phyloP scores from a whole-genome alignment of 2,797 vertebrate genomes.

The Morelia viridis region DNA sequence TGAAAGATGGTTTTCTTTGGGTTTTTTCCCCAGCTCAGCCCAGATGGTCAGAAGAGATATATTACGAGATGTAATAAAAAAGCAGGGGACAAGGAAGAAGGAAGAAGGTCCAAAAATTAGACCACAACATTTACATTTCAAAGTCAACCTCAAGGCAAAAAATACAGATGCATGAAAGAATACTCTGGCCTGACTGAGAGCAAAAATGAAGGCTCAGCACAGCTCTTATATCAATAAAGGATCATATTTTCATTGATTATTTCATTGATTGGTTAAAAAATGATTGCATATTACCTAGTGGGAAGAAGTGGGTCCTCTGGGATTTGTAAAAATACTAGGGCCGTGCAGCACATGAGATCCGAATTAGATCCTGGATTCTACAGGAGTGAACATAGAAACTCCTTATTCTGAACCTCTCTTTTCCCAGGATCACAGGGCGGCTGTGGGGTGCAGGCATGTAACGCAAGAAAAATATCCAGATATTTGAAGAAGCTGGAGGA shows the following conservation, averaged over 20 bases:
- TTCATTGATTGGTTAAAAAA: too few relatives aligned
- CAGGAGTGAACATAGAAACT: not conserved
- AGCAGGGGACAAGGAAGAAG: too few relatives aligned
- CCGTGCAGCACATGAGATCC: not conserved
- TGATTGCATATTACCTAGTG: too few relatives aligned
- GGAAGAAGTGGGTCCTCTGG: not conserved
- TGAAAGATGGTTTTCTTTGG: too few relatives aligned
- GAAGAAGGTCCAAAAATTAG: too few relatives aligned
- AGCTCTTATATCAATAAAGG: too few relatives aligned
- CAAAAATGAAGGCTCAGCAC: too few relatives aligned
- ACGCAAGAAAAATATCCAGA: not conserved
- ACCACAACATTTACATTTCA: too few relatives aligned
- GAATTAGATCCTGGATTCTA: not conserved
- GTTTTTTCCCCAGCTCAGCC: not conserved
- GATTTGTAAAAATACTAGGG: not conserved
- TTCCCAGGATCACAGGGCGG: not conserved
- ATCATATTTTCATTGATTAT: too few relatives aligned
- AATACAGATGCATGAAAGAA: too few relatives aligned
- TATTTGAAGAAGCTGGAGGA: not conserved
- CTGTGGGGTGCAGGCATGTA: not conserved
- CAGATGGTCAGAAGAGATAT: not conserved
- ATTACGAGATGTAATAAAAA: not conserved
- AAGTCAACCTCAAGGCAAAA: too few relatives aligned
- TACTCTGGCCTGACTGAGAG: too few relatives aligned
- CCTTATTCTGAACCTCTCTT: not conserved